Evolutionary conservation across 2,888 invertebrate genomes (phyloP).

Genomic region (Drosophila nr. perissopoda): DNA sequence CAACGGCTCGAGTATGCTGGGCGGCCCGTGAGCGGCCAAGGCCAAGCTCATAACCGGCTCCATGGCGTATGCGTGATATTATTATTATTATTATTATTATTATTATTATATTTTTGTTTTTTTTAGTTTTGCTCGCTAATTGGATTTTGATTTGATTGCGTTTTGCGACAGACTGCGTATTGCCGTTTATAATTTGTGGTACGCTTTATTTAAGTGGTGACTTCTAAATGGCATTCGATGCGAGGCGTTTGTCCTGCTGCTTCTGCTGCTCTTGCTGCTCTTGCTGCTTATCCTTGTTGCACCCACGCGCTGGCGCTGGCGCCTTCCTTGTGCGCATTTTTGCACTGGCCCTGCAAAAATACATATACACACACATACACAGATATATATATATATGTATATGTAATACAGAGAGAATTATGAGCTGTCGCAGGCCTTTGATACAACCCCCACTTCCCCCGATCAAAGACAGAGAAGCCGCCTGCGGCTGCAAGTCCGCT

Average conservation of each 20-base stretch:
- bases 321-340: slow-evolving; percentile 56
- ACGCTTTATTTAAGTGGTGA: slow-evolving; percentile 4
- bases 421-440: slow-evolving; percentile 71
- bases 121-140: slow-evolving; percentile 1
- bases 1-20: slow-evolving; percentile 83
- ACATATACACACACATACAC: background rate
- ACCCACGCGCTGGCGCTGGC: slow-evolving; percentile 67
- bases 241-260: slow-evolving; percentile 1
- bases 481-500: slow-evolving; percentile 61
- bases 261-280: slow-evolving; percentile 14
- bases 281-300: slow-evolving; percentile 60
- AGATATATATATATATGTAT: background rate
- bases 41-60: slow-evolving; percentile 77
- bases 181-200: slow-evolving; percentile 3
- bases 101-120: slow-evolving; percentile 1
- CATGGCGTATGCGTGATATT: slow-evolving; percentile 68
- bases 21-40: slow-evolving; percentile 82
- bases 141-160: slow-evolving; percentile 14
- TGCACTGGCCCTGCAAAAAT: slow-evolving; percentile 52
- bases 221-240: slow-evolving; percentile 26
- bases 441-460: slow-evolving; percentile 18
- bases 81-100: background rate
- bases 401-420: slow-evolving; percentile 50
- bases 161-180: slow-evolving; percentile 4
- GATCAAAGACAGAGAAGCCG: slow-evolving; percentile 15